Evolutionary conservation across 2,888 invertebrate genomes (phyloP).

Genomic region (Ptychoptera albimana): DNA sequence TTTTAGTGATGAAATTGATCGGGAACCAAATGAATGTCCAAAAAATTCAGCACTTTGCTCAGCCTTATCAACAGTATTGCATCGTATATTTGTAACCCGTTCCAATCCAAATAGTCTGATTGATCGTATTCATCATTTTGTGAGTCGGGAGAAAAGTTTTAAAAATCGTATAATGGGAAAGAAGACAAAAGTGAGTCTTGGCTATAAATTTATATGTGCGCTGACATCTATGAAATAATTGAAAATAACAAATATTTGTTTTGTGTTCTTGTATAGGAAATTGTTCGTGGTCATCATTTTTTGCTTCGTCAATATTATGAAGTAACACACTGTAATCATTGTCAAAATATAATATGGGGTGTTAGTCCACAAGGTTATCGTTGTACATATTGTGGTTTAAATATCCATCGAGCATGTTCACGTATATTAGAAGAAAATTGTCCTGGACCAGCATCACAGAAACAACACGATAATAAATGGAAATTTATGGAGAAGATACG

Average conservation of each 20-base stretch:
- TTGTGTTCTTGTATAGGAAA: conserved; percentile 37
- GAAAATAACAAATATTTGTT: not conserved
- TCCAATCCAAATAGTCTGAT: conserved; percentile 37
- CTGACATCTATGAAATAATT: not conserved
- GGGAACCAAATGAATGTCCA: conserved; percentile 40
- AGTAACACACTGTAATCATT: conserved; percentile 85
- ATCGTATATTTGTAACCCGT: conserved; percentile 57
- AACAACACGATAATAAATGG: conserved; percentile 46
- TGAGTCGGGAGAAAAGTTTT: conserved; percentile 68
- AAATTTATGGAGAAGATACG: conserved; percentile 51
- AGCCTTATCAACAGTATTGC: conserved; percentile 64
- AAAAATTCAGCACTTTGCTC: conserved; percentile 51
- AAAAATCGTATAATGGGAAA: conserved; percentile 51
- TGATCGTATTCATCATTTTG: conserved; percentile 69
- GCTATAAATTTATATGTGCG: not conserved
- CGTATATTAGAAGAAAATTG: conserved; percentile 67
- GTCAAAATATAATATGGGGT: conserved; percentile 83
- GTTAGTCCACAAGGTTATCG: conserved; percentile 94
- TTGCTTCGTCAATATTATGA: conserved; percentile 76
- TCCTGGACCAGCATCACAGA: conserved; percentile 46
- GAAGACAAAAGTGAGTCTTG: conserved; percentile 44
- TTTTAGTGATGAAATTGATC: conserved; percentile 45
- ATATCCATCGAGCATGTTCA: conserved; percentile 72
- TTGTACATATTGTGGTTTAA: conserved; percentile 80
- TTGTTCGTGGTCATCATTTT: conserved; percentile 79